Base-by-base conservation (phyloP, 1,140 invertebrate genomes). In the Myzus persicae region DNA sequence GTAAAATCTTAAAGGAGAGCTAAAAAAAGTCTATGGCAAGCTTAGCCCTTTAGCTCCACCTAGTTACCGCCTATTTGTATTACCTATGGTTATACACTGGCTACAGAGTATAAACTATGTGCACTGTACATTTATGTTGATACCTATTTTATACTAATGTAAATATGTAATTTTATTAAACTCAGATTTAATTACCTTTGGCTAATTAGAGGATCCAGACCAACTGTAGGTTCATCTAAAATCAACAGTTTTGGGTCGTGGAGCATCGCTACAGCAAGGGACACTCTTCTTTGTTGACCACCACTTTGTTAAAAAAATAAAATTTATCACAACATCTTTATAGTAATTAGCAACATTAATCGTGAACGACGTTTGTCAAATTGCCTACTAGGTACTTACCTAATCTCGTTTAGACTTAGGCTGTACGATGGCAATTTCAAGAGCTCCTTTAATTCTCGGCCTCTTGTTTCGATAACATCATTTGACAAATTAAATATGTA, bases 151-250 rank as follows among this genome's bases (percentile, higher is more conserved):
- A 31, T 59, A 51, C 22, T 67, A 67, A 67, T n/a, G 9, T n/a
- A 67, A 18, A 4, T 18, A n/a, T 76, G 11, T 20, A n/a, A n/a
- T n/a, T n/a, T n/a, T 76, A 76, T 76, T 76, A 76, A 76, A 76
- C 11, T 0, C 4, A 76, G 4, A 76, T 76, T n/a, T 36, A n/a
- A n/a, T 88, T 91, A 94, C 91, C 85, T 93, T 91, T 93, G 91
- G 48, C 89, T 91, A 8, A 99, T 95, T 93, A 99, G 95, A 5
- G 98, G 98, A 96, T 99, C 98, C 51, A 99, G 96, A 18, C 98
- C 98, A 24, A 99, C 98, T 0, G 98, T 99, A 0, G 98, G 98
- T 95, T 99, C 98, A 95, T 99, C 98, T 90, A 99, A 95, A 91
- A 99, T 98, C 1, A 99, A 95, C 1, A 99, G 95, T 95, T 98